Evolutionary conservation across 2,888 invertebrate genomes (phyloP).

Genomic region (Nymphalis polychloros): DNA sequence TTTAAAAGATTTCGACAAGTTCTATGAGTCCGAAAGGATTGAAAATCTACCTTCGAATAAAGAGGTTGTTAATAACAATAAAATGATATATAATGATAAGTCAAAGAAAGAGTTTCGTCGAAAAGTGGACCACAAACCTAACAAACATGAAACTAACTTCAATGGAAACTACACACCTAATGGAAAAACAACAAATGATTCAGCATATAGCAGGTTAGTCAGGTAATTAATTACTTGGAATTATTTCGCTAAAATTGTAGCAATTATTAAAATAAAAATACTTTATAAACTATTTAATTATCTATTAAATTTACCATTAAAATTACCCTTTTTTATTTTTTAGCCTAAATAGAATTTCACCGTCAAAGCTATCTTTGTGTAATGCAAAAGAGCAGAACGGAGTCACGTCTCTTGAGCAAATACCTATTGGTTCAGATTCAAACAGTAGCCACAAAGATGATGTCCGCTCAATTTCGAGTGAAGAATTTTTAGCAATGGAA

Average conservation of each 20-base stretch:
- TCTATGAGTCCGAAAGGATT: conserved; percentile 69
- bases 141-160: conserved; percentile 57
- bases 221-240: conserved; percentile 54
- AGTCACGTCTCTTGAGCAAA: conserved; percentile 56
- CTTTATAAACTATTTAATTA: too few species aligned
- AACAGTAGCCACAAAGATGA: conserved; percentile 69
- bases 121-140: conserved; percentile 62
- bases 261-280: too few species aligned
- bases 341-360: conserved; percentile 75
- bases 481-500: conserved; percentile 77
- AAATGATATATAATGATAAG: conserved; percentile 52
- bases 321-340: conserved; percentile 34
- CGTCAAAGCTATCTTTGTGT: conserved; percentile 72
- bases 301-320: too few species aligned
- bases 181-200: conserved; percentile 82
- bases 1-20: conserved; percentile 75
- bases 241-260: background rate
- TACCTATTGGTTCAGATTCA: conserved; percentile 65
- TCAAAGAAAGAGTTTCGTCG: conserved; percentile 58
- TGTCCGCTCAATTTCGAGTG: conserved; percentile 67
- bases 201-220: conserved; percentile 92
- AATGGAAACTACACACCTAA: conserved; percentile 71
- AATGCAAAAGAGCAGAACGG: conserved; percentile 67
- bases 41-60: conserved; percentile 57
- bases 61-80: conserved; percentile 52